Evolutionary conservation across 2,888 invertebrate species (phyloP).

Genomic region (Leptura quadrifasciata): DNA sequence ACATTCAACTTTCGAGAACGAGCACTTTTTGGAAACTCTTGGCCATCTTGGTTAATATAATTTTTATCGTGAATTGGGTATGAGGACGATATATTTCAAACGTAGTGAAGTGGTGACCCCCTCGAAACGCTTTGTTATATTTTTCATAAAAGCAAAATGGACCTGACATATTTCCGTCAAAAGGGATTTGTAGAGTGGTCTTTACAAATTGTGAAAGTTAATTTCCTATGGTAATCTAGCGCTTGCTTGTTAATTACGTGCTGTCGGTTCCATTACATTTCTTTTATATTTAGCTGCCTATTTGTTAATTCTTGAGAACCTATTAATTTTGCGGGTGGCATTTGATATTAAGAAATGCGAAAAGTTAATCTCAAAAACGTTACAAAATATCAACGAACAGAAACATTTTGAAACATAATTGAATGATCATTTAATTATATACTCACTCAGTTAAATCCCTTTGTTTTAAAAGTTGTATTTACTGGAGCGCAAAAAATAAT

Average conservation of each 20-base stretch:
- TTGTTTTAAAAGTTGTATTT: slow-evolving; percentile 21
- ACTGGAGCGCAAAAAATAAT: slow-evolving; percentile 4
- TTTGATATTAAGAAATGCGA: slow-evolving; percentile 9
- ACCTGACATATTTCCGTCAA: not conserved
- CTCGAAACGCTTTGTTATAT: not conserved
- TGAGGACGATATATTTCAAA: too few species aligned
- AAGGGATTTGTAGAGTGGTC: slow-evolving; percentile 4
- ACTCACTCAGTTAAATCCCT: not conserved
- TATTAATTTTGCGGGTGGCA: slow-evolving; percentile 18
- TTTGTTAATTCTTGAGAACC: slow-evolving; percentile 4
- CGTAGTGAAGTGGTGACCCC: too few species aligned
- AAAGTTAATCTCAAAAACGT: slow-evolving; percentile 17
- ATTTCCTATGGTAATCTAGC: slow-evolving; percentile 2
- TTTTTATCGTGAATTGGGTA: too few species aligned
- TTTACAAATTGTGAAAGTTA: slow-evolving; percentile 7
- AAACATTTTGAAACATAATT: slow-evolving; percentile 32
- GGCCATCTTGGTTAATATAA: too few species aligned
- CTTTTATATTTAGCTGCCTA: not conserved
- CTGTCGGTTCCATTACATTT: slow-evolving; percentile 2
- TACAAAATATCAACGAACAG: slow-evolving; percentile 23
- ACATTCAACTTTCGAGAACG: too few species aligned
- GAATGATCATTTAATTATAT: slow-evolving; percentile 37
- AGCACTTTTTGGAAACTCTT: too few species aligned
- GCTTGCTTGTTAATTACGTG: not conserved
- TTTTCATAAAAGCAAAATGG: not conserved